Percentiles rank a stretch among this genome's conserved stretches.
These are phyloP conservation scores for Furcifer pardalis DNA, from an alignment of 2,797 vertebrate genomes.

Conservation along the genomic window DNA sequence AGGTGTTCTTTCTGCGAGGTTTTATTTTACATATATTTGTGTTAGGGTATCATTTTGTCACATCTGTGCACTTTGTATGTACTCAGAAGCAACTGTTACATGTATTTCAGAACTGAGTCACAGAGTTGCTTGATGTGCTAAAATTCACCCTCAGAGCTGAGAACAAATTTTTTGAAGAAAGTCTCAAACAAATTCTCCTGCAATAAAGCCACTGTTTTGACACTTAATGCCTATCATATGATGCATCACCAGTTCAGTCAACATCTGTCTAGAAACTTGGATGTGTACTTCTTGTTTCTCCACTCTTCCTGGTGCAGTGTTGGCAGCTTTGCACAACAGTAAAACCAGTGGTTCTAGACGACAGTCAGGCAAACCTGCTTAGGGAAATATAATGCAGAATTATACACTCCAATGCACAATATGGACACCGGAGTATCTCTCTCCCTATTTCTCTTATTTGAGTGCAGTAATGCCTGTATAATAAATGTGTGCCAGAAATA, in stretches of 20 bases:
- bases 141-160: too few relatives aligned
- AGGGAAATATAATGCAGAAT: neutral
- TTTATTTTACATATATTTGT: too few relatives aligned
- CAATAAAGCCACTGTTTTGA: too few relatives aligned
- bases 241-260: neutral
- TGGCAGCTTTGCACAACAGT: neutral
- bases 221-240: neutral
- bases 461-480: neutral
- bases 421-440: constrained; percentile 11
- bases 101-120: too few relatives aligned
- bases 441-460: neutral
- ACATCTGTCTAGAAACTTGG: neutral
- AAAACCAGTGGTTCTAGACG: too few relatives aligned
- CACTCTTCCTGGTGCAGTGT: neutral
- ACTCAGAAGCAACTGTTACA: too few relatives aligned
- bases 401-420: neutral
- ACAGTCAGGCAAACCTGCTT: neutral
- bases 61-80: too few relatives aligned
- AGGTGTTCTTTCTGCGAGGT: too few relatives aligned
- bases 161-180: too few relatives aligned
- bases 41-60: too few relatives aligned
- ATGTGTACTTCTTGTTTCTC: neutral
- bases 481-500: neutral
- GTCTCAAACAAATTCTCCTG: too few relatives aligned
- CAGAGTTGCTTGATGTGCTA: too few relatives aligned